Conservation (phyloP, 1,140 invertebrate species). For the Eufriesea mexicana region DNA sequence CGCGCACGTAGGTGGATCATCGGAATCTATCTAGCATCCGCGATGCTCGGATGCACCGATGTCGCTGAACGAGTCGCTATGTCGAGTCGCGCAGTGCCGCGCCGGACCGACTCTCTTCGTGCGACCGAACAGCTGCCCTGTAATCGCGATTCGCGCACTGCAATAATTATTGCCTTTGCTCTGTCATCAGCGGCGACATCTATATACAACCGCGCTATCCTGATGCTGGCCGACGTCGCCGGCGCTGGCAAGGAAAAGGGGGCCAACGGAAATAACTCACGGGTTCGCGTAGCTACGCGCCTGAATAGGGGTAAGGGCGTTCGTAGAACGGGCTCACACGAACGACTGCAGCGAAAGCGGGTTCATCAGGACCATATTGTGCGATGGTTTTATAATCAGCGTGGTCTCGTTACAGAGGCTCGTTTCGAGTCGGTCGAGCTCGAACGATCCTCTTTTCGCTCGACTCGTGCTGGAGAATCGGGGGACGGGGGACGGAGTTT, state of each 20-base stretch:
- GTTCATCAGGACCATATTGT: constrained; percentile 72
- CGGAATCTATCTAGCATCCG: constrained; percentile 16
- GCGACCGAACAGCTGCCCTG: constrained; percentile 74
- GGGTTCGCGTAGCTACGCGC: neutral
- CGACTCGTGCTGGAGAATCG: neutral
- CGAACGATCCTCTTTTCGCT: neutral
- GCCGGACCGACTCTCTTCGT: constrained; percentile 30
- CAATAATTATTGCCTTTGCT: constrained; percentile 80
- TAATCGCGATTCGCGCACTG: constrained; percentile 81
- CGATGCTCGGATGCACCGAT: constrained; percentile 6
- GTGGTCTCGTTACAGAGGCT: constrained; percentile 40
- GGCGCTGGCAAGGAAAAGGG: constrained; percentile 52
- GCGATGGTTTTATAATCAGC: constrained; percentile 71
- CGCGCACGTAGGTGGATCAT: constrained; percentile 41
- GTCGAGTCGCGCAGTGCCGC: neutral
- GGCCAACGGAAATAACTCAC: constrained; percentile 52
- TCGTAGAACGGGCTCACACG: neutral
- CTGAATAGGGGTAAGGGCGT: constrained; percentile 8
- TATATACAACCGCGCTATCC: constrained; percentile 56
- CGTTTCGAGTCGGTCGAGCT: neutral
- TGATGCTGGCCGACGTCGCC: constrained; percentile 6
- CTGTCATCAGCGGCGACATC: constrained; percentile 81
- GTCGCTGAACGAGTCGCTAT: constrained; percentile 30
- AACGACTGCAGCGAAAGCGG: constrained; percentile 20
- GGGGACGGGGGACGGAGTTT: neutral